Evolutionary conservation across 2,797 vertebrate genomes (phyloP).

Genomic region (Spinus pinus): DNA sequence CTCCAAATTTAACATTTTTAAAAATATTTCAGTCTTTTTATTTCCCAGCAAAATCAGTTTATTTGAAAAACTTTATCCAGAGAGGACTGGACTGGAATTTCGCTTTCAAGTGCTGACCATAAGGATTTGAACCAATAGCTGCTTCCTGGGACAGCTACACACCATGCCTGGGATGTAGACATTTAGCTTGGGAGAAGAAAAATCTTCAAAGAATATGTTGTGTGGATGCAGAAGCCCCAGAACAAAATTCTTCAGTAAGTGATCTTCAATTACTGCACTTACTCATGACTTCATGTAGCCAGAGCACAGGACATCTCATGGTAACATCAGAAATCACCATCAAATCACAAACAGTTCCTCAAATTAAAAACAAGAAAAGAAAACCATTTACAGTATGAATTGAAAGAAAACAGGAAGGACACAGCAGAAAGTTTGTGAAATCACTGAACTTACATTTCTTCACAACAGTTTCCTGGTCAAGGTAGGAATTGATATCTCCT

Average conservation of each 20-base stretch:
- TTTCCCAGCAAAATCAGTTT: neutral
- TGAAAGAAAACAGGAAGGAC: neutral
- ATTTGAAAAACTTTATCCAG: neutral
- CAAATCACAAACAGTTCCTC: neutral
- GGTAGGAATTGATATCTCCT: neutral
- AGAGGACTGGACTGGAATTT: neutral
- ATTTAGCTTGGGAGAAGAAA: neutral
- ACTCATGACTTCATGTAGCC: neutral
- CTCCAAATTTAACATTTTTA: neutral
- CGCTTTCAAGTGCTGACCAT: neutral
- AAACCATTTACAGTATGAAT: neutral
- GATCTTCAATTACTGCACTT: neutral
- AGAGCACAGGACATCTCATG: neutral
- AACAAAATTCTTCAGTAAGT: neutral
- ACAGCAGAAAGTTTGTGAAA: neutral
- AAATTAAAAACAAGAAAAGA: constrained; percentile 18
- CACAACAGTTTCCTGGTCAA: neutral
- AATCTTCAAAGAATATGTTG: neutral
- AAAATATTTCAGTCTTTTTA: neutral
- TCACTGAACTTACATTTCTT: neutral
- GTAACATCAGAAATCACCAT: neutral
- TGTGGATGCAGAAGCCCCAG: neutral
- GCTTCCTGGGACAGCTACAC: neutral
- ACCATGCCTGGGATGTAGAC: neutral
- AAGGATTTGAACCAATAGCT: neutral